Evolutionary conservation across 2,113 vertebrate species (phyloP).

Genomic region (Hippopotamus amphibius): DNA sequence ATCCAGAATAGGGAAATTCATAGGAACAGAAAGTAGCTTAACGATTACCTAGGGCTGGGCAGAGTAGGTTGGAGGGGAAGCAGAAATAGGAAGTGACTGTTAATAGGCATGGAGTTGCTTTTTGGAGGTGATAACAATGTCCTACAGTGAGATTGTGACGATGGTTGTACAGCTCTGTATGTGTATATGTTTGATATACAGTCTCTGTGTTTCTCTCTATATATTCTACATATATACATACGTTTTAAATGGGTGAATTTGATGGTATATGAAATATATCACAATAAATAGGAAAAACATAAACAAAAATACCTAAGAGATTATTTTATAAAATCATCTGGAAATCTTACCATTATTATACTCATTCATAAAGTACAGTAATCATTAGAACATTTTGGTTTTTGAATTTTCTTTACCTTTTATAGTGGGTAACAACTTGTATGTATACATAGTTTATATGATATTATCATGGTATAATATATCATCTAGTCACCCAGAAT

Average conservation of each 20-base stretch:
- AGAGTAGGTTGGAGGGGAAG: background rate
- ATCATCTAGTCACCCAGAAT: background rate
- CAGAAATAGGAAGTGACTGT: background rate
- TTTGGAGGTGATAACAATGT: background rate
- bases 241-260: background rate
- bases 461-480: background rate
- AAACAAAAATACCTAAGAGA: background rate
- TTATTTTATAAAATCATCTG: background rate
- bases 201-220: background rate
- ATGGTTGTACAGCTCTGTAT: background rate
- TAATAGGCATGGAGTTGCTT: background rate
- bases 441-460: background rate
- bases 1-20: background rate
- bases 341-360: background rate
- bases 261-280: background rate
- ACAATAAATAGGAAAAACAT: background rate
- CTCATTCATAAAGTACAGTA: background rate
- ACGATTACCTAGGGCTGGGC: background rate
- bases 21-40: background rate
- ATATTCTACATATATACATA: background rate
- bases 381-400: background rate
- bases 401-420: background rate
- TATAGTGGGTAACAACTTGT: background rate
- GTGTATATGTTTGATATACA: background rate
- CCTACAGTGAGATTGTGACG: background rate